Conservation (phyloP, 2,797 vertebrate genomes). For the Anguilla megastoma region DNA sequence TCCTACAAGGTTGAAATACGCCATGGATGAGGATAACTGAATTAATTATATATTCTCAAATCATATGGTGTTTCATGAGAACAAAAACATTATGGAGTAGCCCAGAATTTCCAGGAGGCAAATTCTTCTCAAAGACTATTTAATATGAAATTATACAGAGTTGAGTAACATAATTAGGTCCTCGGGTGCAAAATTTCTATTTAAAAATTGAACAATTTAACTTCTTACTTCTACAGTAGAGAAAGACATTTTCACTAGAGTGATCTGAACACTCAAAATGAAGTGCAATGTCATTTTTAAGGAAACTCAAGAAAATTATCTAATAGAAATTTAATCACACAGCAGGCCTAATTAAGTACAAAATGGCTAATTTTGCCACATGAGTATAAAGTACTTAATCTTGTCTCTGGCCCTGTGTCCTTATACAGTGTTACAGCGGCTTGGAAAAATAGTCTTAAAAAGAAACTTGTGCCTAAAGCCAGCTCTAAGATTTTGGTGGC, state of each 20-base stretch:
- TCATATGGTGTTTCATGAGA: conserved; percentile 24
- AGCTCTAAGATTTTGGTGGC: not conserved
- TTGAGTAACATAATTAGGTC: conserved; percentile 31
- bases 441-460: not conserved
- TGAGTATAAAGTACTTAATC: not conserved
- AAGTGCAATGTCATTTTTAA: conserved; percentile 10
- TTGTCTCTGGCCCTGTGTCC: not conserved
- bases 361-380: conserved; percentile 8
- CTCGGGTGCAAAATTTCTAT: conserved; percentile 25
- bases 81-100: not conserved
- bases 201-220: not conserved
- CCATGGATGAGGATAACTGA: not conserved
- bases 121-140: conserved; percentile 30
- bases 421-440: conserved; percentile 11
- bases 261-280: not conserved
- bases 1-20: not conserved
- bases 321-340: not conserved
- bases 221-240: not conserved
- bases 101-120: conserved; percentile 30
- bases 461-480: not conserved
- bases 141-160: conserved; percentile 16
- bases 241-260: not conserved
- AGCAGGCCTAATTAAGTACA: not conserved
- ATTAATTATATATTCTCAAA: conserved; percentile 22
- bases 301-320: not conserved